Evolutionary conservation across 2,113 vertebrate species (phyloP).

Genomic region (Procavia capensis): DNA sequence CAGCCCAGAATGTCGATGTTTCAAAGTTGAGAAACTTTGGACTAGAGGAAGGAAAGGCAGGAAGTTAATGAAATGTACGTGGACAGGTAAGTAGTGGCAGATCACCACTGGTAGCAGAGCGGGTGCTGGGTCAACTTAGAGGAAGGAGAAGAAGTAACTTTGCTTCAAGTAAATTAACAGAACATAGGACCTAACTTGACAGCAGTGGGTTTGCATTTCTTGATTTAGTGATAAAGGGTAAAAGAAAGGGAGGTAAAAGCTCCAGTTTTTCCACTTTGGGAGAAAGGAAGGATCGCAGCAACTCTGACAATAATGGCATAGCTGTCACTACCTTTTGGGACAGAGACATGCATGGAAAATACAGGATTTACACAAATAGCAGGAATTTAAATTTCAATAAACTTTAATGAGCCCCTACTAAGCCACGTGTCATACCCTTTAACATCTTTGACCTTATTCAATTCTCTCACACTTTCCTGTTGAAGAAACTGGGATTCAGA

Average conservation of each 20-base stretch:
- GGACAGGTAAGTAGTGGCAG: not conserved
- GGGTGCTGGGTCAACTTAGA: not conserved
- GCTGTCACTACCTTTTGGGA: not conserved
- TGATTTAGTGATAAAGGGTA: not conserved
- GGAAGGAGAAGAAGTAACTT: not conserved
- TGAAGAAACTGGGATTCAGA: not conserved
- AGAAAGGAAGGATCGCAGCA: not conserved
- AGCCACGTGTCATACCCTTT: not conserved
- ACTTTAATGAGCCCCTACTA: not conserved
- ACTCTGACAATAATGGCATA: not conserved
- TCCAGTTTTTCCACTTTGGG: not conserved
- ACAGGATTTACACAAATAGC: not conserved
- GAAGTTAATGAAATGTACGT: not conserved
- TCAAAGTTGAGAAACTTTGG: not conserved
- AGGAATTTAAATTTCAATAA: not conserved
- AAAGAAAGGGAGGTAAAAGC: not conserved
- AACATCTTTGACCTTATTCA: not conserved
- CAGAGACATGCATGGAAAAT: not conserved
- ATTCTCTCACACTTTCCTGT: not conserved
- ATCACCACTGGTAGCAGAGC: not conserved
- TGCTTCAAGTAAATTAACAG: not conserved
- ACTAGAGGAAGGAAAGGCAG: not conserved
- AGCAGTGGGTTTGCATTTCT: too few species aligned
- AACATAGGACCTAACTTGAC: too few species aligned
- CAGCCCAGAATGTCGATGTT: not conserved